Base-by-base conservation (phyloP, 2,888 invertebrate species). In the Dyspetes luteomarginatus region DNA sequence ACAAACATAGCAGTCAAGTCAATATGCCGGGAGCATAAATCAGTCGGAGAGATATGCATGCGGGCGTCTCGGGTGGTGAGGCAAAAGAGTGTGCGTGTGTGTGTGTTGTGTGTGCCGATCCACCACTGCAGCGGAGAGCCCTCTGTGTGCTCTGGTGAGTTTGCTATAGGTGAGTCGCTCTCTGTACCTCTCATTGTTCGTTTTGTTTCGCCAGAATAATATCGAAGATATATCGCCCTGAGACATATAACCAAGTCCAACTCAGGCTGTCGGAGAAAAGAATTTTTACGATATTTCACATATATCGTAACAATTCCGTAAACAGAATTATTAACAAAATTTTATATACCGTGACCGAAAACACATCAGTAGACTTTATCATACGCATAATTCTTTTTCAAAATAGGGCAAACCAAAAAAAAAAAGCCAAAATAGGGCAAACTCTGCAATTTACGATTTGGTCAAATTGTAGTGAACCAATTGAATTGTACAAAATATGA, bases 151-250 rank as follows among this genome's bases (percentile, higher is more conserved):
- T 74, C 74, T 60, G 60, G 67, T 68, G 68, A 43, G 28, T 75
- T 75, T 48, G 15, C 60, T 15, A n/a, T n/a, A 60, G 75, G 50
- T 62, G 19, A 62, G 52, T 69, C 55, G 55, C 52, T 7, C 36
- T 30, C 67, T 52, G 50, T 67, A 62, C 43, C 62, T 22, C 55
- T 69, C 55, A 69, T 76, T 69, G 68, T 76, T 68, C 76, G 43
- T 69, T 76, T 69, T 69, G 62, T 69, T 69, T 69, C 64, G 76
- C 62, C 69, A 60, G 69, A 76, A 76, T 69, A 76, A 76, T 76
- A 76, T 76, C 52, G 62, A 62, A 60, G 55, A 52, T 62, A 76
- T 69, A 76, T 69, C 62, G 62, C 55, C 17, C 43, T 22, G 45
- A 30, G 43, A 60, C 22, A 12, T 48, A 28, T 45, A 55, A 15